Base-by-base conservation (phyloP, 1,140 invertebrate species). In the Drosophila paulistorum region DNA sequence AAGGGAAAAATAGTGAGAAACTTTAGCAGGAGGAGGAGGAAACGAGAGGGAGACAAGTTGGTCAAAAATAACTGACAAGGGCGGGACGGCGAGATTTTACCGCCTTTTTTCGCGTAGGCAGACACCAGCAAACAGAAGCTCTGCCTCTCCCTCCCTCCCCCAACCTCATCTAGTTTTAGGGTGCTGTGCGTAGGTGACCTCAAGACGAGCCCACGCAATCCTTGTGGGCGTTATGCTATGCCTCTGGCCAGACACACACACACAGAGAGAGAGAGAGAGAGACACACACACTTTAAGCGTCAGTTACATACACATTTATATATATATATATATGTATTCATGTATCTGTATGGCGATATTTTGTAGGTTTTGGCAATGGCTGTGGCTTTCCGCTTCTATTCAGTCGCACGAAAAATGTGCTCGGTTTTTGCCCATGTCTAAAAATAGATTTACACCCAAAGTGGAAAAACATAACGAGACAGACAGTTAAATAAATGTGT, bases 191-290 rank as follows among this genome's bases (percentile, higher is more conserved):
- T 80, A 77, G 77, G 78, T 81, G 78, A 81, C 77, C 70, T 69
- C 57, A 77, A 61, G 81, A 81, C 78, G 68, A 65, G 82, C 82
- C 82, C 82, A 87, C 81, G 82, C 74, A 72, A 70, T 69, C 65
- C 64, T 69, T 17, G 57, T 59, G 33, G 57, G 33, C 45, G 45
- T 7, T 23, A 51, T 51, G 45, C 17, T 51, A 51, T 51, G 45
- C 45, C 45, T 51, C 45, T 51, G 11, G 68, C 51, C 74, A 85
- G 78, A 76, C 74, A 33, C 41, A 63, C 6, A 30, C 9, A 3
- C 0, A 3, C 2, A 26, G 23, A 26, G 3, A 26, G 23, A 0
- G 30, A 30, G 30, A 63, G 6, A 61, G 14, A 35, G 41, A 72
- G 69, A 64, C 3, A 20, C 17, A 73, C 61, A 68, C 71, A 73